Percentiles rank a stretch among this genome's conserved stretches.
Evolutionary conservation across 2,113 vertebrate species (phyloP).

Genomic region (Lepisosteus oculatus): DNA sequence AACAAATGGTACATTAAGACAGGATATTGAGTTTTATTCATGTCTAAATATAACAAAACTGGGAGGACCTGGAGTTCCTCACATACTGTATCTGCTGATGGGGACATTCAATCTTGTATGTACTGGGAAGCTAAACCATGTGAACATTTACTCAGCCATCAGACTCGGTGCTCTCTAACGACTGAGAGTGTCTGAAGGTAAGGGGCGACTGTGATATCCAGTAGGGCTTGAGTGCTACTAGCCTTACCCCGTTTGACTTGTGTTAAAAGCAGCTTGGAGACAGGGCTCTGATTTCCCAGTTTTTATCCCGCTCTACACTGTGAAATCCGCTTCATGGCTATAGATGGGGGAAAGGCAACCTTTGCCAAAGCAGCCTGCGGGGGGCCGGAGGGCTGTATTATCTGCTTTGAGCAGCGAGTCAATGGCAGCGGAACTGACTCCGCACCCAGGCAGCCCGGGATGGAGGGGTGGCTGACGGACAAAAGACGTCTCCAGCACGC

Average conservation of each 20-base stretch:
- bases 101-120: no score
- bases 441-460: slow-evolving; percentile 18
- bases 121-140: neutral
- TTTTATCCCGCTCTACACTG: slow-evolving; percentile 30
- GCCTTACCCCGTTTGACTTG: neutral
- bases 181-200: neutral
- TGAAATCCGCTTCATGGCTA: slow-evolving; percentile 28
- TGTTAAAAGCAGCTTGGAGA: slow-evolving; percentile 22
- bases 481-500: slow-evolving; percentile 26
- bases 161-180: no score
- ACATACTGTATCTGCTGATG: neutral
- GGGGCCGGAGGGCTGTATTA: slow-evolving; percentile 36
- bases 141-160: neutral
- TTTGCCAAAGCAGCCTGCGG: slow-evolving; percentile 38
- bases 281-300: slow-evolving; percentile 12
- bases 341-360: slow-evolving; percentile 30
- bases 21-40: slow-evolving; percentile 7
- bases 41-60: slow-evolving; percentile 7
- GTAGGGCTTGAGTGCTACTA: neutral
- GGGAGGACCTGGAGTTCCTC: neutral
- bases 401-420: slow-evolving; percentile 35
- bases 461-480: slow-evolving; percentile 21
- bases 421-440: slow-evolving; percentile 44
- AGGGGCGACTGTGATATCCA: no score
- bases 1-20: neutral